A percentile compares a stretch with the other conserved stretches of the same genome.
Conservation (phyloP, 2,113 vertebrate genomes). For the Chitala chitala region DNA sequence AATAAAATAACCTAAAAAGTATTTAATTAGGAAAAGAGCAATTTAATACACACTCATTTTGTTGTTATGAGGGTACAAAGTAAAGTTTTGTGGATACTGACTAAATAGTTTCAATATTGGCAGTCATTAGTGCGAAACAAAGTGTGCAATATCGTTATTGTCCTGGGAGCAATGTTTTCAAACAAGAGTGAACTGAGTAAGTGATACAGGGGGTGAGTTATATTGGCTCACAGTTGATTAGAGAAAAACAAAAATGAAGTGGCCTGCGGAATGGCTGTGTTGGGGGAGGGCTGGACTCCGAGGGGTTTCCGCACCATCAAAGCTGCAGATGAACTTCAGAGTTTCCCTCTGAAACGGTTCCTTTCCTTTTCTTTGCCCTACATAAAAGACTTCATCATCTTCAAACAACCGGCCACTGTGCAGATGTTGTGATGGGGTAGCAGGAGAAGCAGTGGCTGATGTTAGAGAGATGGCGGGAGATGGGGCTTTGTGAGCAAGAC, state of each 20-base stretch:
- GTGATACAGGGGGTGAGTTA: not conserved
- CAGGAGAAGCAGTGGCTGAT: not conserved
- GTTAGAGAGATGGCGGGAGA: constrained; percentile 17
- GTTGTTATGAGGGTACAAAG: not conserved
- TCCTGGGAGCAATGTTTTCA: not conserved
- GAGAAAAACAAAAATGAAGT: not conserved
- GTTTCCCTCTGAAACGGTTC: not conserved
- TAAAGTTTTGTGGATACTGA: not conserved
- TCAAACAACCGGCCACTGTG: not conserved
- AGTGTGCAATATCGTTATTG: constrained; percentile 1
- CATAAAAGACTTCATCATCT: not conserved
- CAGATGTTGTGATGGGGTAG: not conserved
- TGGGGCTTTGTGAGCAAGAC: constrained; percentile 11
- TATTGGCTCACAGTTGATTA: not conserved
- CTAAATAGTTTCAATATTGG: constrained; percentile 2
- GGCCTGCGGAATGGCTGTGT: no score
- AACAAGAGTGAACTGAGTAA: constrained; percentile 5
- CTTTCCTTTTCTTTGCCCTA: not conserved
- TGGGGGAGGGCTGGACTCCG: no score
- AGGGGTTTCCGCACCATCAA: no score
- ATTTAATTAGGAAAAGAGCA: not conserved
- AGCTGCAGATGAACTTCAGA: not conserved
- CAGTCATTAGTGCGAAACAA: not conserved
- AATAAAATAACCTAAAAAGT: not conserved
- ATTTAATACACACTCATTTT: not conserved